These are phyloP conservation scores for Keiferia lycopersicella DNA, from an alignment of 2,888 invertebrate genomes.

Conservation along the genomic window DNA sequence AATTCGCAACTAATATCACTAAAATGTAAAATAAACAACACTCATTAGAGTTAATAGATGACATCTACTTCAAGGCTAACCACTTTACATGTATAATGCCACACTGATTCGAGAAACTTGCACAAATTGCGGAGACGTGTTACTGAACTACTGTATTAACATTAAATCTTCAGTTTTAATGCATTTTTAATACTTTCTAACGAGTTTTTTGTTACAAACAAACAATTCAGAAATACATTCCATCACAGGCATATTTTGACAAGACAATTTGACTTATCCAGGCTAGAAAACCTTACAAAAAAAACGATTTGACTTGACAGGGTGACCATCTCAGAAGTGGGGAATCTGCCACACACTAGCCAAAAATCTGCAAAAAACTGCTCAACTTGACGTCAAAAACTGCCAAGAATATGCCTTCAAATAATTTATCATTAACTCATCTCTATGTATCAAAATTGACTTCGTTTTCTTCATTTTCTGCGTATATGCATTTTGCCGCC, in stretches of 20 bases:
- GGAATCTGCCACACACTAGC: too few relatives aligned
- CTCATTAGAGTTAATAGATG: conserved; percentile 75
- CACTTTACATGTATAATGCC: conserved; percentile 66
- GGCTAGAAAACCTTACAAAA: too few relatives aligned
- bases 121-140: conserved; percentile 44
- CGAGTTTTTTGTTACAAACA: conserved; percentile 71
- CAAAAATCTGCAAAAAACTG: too few relatives aligned
- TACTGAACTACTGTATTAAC: conserved; percentile 42
- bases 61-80: conserved; percentile 82
- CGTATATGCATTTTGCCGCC: too few relatives aligned
- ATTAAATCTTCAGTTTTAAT: conserved; percentile 50
- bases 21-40: conserved; percentile 81
- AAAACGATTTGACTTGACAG: too few relatives aligned
- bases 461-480: too few relatives aligned
- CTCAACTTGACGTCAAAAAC: too few relatives aligned
- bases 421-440: too few relatives aligned
- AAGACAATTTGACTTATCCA: too few relatives aligned
- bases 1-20: conserved; percentile 73
- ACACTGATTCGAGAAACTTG: conserved; percentile 52
- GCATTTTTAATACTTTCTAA: conserved; percentile 67
- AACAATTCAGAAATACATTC: conserved; percentile 71
- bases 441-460: too few relatives aligned
- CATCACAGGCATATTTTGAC: conserved; percentile 70
- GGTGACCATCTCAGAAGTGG: too few relatives aligned
- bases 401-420: too few relatives aligned